These are phyloP conservation scores for Arbacia lixula DNA, from an alignment of 53 echinoderm and acorn worm genomes.

Conservation along the genomic window DNA sequence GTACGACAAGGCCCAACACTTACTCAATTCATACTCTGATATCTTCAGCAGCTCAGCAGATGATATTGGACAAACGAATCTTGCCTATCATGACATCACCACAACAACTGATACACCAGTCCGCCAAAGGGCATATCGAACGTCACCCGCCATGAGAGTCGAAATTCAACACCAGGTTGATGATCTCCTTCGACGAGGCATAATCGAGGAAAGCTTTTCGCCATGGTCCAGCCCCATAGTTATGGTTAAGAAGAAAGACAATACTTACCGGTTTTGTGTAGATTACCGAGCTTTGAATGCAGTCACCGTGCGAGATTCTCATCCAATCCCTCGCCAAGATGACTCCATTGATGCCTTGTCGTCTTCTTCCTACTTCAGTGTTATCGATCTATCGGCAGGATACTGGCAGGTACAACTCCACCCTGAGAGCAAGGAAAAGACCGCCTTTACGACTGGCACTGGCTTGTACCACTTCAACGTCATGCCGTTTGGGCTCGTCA, in stretches of 20 bases:
- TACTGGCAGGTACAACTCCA: slow-evolving; percentile 60
- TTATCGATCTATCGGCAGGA: slow-evolving; percentile 44
- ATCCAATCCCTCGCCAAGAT: slow-evolving; percentile 55
- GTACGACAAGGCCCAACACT: slow-evolving; percentile 2
- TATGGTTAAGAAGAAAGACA: slow-evolving; percentile 64
- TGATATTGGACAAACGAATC: slow-evolving; percentile 16
- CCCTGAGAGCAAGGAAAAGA: slow-evolving; percentile 41
- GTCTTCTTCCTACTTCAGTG: slow-evolving; percentile 34
- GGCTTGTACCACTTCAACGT: slow-evolving; percentile 54
- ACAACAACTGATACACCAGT: slow-evolving; percentile 12
- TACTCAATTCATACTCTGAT: slow-evolving; percentile 4
- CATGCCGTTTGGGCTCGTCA: slow-evolving; percentile 53
- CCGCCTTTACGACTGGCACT: slow-evolving; percentile 55
- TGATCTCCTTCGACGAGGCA: slow-evolving; percentile 14
- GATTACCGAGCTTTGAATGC: slow-evolving; percentile 43
- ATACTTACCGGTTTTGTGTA: slow-evolving; percentile 48
- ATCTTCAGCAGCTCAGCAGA: neutral
- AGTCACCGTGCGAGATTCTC: slow-evolving; percentile 35
- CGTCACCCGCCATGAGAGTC: slow-evolving; percentile 47
- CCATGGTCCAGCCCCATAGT: slow-evolving; percentile 53
- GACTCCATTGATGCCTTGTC: slow-evolving; percentile 50
- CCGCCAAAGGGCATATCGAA: slow-evolving; percentile 15
- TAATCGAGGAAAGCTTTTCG: slow-evolving; percentile 51
- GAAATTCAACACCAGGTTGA: slow-evolving; percentile 48
- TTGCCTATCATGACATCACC: neutral